A percentile compares a stretch with the other conserved stretches of the same genome.
Conservation (phyloP, 2,888 invertebrate genomes). For the Galeopsomyia nigrocyanea region DNA sequence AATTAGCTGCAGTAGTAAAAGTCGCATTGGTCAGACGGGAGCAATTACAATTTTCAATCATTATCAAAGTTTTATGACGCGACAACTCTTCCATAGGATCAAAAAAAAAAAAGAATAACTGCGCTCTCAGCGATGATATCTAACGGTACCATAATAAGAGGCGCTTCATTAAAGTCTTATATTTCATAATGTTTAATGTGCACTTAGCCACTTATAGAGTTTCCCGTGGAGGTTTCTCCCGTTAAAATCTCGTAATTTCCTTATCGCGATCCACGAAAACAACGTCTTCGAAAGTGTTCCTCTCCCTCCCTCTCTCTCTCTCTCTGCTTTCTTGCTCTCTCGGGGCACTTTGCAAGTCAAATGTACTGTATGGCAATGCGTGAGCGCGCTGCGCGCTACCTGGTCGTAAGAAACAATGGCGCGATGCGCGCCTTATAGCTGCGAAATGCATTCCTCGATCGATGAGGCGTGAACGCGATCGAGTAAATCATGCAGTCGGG, state of each 20-base stretch:
- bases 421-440: neutral
- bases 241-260: constrained; percentile 35
- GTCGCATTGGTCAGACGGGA: neutral
- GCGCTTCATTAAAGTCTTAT: no score
- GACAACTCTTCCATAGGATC: no score
- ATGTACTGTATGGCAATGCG: constrained; percentile 2
- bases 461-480: constrained; percentile 41
- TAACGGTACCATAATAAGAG: no score
- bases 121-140: no score
- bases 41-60: no score
- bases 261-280: constrained; percentile 37
- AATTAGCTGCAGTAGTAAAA: constrained; percentile 2
- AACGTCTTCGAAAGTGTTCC: constrained; percentile 10
- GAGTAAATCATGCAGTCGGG: constrained; percentile 28
- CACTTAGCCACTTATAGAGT: no score
- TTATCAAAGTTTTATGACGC: no score
- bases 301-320: constrained; percentile 5
- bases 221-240: neutral
- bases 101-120: no score
- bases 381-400: constrained; percentile 17
- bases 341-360: constrained; percentile 46
- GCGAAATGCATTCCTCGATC: constrained; percentile 17
- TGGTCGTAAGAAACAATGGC: constrained; percentile 31
- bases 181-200: no score
- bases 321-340: neutral